Conservation (phyloP, 2,797 vertebrate species). For the Lutjanus argentimaculatus region DNA sequence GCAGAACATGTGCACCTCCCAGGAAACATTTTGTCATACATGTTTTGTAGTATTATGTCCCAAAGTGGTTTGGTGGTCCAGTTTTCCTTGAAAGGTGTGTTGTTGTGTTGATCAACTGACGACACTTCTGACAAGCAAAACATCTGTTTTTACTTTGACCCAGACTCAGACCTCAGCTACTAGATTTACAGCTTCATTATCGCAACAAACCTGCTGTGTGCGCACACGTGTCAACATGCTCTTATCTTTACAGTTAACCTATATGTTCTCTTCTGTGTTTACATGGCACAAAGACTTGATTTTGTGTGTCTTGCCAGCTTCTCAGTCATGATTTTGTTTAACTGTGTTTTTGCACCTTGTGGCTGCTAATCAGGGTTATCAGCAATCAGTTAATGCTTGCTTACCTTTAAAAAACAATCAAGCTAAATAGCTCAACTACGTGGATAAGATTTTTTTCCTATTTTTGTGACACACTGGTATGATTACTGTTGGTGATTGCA, state of each 20-base stretch:
- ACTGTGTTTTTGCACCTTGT: background rate
- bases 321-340: background rate
- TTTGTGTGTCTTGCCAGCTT: background rate
- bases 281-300: too few species aligned
- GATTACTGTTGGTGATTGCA: background rate
- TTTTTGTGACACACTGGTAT: background rate
- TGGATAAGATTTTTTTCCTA: background rate
- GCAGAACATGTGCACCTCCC: background rate
- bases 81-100: background rate
- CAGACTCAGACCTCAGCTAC: background rate
- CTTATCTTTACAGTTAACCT: background rate
- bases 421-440: background rate
- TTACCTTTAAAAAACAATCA: background rate
- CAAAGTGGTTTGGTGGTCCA: background rate
- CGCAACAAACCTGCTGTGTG: background rate
- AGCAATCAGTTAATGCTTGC: background rate
- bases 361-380: background rate
- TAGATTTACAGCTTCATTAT: conserved; percentile 32
- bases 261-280: background rate
- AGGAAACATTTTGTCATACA: background rate
- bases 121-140: conserved; percentile 1
- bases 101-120: background rate
- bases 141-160: conserved; percentile 52
- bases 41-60: background rate
- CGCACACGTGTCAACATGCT: conserved; percentile 5